Base-by-base conservation (phyloP, 2,113 vertebrate species). In the Solea senegalensis region DNA sequence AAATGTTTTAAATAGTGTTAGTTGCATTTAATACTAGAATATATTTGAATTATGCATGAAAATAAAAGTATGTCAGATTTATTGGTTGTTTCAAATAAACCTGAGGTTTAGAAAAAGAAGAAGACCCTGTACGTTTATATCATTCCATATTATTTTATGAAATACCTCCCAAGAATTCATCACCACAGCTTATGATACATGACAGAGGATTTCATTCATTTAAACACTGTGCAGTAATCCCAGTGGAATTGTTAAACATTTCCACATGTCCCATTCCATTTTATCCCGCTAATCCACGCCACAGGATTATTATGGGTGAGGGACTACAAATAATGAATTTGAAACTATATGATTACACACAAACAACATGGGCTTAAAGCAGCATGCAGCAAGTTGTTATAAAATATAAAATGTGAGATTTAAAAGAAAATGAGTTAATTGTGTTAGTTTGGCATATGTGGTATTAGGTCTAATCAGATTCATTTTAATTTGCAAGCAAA, bases 231-330 rank as follows among this genome's bases (percentile, higher is more conserved):
- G 67, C 46, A 72, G 68, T 68, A 78, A 81, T 80, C 82, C 62
- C 60, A 50, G 0, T 15, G 66, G 72, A 85, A 81, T 83, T 86
- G 81, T 80, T 84, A 83, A 89, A 87, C 69, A 84, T 88, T 88
- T 87, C 80, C 86, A 85, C 84, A 83, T 86, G 82, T 54, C 69
- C 55, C 78, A 69, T 83, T 85, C 50, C 4, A 46, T 74, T 80
- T 85, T 82, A 84, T 83, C 81, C 82, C 54, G 39, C 56, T 89
- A 84, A 84, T 82, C 71, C 78, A 72, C 43, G 26, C 64, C 58
- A 63, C 52, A 51, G 76, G 74, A 85, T 89, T 86, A 85, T 27
- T 72, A 80, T 80, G 82, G 85, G 59, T 83, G 72, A 82, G 8
- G 53, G 76, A 44, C 45, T 73, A 58, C 68, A 80, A 75, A 80